Evolutionary conservation across 35 echinoderm and acorn worm species (phyloP).

Genomic region (Patiria miniata): DNA sequence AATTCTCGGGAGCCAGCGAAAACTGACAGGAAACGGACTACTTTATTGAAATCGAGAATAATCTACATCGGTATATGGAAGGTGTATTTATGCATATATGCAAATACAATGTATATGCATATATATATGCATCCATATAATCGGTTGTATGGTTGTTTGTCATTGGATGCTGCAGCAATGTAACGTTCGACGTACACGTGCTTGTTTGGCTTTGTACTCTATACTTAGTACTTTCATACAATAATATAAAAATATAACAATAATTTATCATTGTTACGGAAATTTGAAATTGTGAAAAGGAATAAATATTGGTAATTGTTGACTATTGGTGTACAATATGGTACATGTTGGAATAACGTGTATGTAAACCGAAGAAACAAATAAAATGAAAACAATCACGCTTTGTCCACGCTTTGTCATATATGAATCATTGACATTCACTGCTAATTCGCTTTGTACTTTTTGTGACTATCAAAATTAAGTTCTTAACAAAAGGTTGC

Average conservation of each 20-base stretch:
- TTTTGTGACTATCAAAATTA: no score
- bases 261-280: constrained; percentile 30
- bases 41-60: neutral
- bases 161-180: constrained; percentile 20
- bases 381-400: no score
- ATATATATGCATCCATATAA: neutral
- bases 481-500: no score
- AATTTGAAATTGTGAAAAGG: constrained; percentile 19
- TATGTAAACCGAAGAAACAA: no score
- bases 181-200: constrained; percentile 10
- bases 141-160: constrained; percentile 1
- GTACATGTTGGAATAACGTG: constrained; percentile 7
- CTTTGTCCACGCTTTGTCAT: no score
- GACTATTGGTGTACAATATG: constrained; percentile 18
- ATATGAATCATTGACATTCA: no score
- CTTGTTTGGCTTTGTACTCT: constrained; percentile 22
- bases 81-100: constrained; percentile 1
- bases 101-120: neutral
- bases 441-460: no score
- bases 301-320: constrained; percentile 27
- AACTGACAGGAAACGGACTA: constrained; percentile 24
- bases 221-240: constrained; percentile 32
- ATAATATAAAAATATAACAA: constrained; percentile 30
- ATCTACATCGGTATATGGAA: neutral
- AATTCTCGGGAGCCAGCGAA: neutral